Base-by-base conservation (phyloP, 2,888 invertebrate genomes). In the Calameuta idolon region DNA sequence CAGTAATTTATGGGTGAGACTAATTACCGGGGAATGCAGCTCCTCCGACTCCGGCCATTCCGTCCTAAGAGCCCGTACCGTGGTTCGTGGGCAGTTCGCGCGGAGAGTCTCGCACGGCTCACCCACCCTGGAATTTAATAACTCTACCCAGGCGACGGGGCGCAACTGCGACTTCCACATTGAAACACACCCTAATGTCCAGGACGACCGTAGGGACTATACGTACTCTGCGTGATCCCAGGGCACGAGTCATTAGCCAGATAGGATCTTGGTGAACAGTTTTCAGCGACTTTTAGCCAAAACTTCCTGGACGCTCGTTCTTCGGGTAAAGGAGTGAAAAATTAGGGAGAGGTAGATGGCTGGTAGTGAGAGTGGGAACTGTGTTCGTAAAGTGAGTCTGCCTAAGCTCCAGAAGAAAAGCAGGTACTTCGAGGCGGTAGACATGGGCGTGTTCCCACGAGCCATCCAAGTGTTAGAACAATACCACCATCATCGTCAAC, bases 11-110 rank as follows among this genome's bases (percentile, higher is more conserved):
- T 89, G 89, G 89, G 89, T 89, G 89, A 90, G 88, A 89, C 89
- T 90, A 90, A 90, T 90, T 90, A 89, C 87, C 88, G 86, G 89
- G 87, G 90, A 90, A 90, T 90, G 89, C 89, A 88, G 89, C 89
- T 89, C 84, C 88, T 86, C 86, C 85, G 85, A 88, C 85, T 87
- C 86, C 75, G 74, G 76, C 80, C 75, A 74, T 76, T 76, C 75
- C 79, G 76, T 75, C 77, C 76, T 75, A 71, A 69, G 77, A 73
- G 40, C 73, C 55, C 55, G 55, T 55, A 55, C 55, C 55, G 55
- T 55, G 9, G 55, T 55, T 55, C 55, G 55, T 55, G 71, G 83
- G 81, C 82, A 76, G 79, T 78, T 80, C 69, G 79, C 77, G 34
- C 74, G 82, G 83, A 81, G 82, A 83, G 71, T 31, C 71, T 71